Evolutionary conservation across 2,888 invertebrate species (phyloP).

Genomic region (Lithosia quadra): DNA sequence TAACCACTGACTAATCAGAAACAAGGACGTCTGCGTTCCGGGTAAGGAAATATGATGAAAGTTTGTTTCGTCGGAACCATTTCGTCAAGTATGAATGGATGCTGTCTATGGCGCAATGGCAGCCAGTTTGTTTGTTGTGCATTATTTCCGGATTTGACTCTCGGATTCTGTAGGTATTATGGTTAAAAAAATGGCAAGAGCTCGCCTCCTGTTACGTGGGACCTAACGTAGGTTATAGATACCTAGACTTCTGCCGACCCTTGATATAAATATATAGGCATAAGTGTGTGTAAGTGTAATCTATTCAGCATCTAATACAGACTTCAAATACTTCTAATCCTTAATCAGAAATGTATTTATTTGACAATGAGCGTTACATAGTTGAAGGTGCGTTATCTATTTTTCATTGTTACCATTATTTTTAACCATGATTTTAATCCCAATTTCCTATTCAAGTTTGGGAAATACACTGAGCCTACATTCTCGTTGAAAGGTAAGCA

Average conservation of each 20-base stretch:
- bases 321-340: too few relatives aligned
- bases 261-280: too few relatives aligned
- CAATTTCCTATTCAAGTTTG: too few relatives aligned
- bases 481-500: neutral
- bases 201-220: neutral
- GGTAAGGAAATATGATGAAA: neutral
- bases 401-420: too few relatives aligned
- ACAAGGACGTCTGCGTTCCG: conserved; percentile 9
- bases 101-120: neutral
- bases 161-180: neutral
- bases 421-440: neutral
- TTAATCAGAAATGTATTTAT: too few relatives aligned
- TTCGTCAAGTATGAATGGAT: neutral
- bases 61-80: neutral
- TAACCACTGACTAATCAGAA: conserved; percentile 7
- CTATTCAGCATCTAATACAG: too few relatives aligned
- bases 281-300: too few relatives aligned
- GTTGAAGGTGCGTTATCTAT: too few relatives aligned
- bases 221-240: neutral
- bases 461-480: neutral
- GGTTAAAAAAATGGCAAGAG: neutral
- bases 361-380: too few relatives aligned
- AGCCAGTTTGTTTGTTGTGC: too few relatives aligned
- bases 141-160: too few relatives aligned
- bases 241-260: too few relatives aligned